Percentiles rank a stretch among this genome's conserved stretches.
phyloP scores from a whole-genome alignment of 1,140 invertebrate species.

The Procambarus clarkii region DNA sequence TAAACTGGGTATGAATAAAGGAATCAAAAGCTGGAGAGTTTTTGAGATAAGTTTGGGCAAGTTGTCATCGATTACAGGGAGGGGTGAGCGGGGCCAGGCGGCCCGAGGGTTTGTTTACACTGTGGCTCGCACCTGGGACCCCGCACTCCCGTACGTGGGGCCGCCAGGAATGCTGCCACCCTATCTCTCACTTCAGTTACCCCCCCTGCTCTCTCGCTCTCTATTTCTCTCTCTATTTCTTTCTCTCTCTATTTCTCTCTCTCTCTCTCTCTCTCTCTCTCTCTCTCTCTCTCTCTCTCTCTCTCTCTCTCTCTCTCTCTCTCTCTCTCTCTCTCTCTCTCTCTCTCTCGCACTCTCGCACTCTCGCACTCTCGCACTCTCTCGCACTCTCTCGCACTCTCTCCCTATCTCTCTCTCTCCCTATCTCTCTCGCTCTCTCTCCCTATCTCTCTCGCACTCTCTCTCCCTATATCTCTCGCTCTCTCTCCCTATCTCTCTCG shows the following conservation, averaged over 20 bases:
- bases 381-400: too few relatives aligned
- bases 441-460: too few relatives aligned
- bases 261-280: not conserved
- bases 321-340: not conserved
- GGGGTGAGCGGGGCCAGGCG: not conserved
- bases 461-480: too few relatives aligned
- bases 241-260: not conserved
- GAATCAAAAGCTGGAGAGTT: not conserved
- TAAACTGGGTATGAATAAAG: not conserved
- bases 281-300: not conserved
- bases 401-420: too few relatives aligned
- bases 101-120: not conserved
- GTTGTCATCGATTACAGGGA: not conserved
- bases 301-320: not conserved
- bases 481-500: too few relatives aligned
- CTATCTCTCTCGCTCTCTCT: too few relatives aligned
- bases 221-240: not conserved
- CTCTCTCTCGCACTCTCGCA: too few relatives aligned
- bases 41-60: not conserved
- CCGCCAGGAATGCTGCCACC: not conserved
- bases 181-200: not conserved
- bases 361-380: too few relatives aligned
- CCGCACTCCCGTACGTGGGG: not conserved
- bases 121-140: not conserved
- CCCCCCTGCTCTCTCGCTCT: not conserved